Conservation (phyloP, 2,888 invertebrate species). For the Calephelis perditalis region DNA sequence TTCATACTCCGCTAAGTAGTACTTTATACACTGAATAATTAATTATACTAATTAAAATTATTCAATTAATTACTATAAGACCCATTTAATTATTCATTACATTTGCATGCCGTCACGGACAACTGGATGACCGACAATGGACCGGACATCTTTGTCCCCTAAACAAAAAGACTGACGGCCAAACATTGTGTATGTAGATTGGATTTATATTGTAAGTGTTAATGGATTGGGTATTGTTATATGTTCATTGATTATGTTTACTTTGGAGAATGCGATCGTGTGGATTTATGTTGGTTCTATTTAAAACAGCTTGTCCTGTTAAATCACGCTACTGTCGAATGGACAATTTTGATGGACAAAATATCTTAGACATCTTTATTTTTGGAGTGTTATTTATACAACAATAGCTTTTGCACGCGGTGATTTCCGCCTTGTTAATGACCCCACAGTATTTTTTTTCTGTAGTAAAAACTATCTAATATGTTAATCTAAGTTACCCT, state of each 20-base stretch:
- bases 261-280: constrained; percentile 25
- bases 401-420: too few relatives aligned
- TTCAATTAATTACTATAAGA: constrained; percentile 32
- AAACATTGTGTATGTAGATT: constrained; percentile 66
- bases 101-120: constrained; percentile 49
- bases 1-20: neutral
- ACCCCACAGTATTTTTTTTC: too few relatives aligned
- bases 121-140: constrained; percentile 51
- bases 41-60: neutral
- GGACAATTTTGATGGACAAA: too few relatives aligned
- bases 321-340: too few relatives aligned
- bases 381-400: too few relatives aligned
- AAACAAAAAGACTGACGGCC: constrained; percentile 57
- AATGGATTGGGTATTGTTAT: constrained; percentile 45
- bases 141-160: constrained; percentile 41
- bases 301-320: too few relatives aligned
- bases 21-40: neutral
- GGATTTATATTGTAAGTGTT: constrained; percentile 38
- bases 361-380: too few relatives aligned
- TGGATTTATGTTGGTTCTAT: too few relatives aligned
- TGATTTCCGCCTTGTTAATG: too few relatives aligned
- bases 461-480: too few relatives aligned
- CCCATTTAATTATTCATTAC: constrained; percentile 57
- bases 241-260: constrained; percentile 36
- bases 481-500: too few relatives aligned